A percentile compares a stretch with the other conserved stretches of the same genome.
Evolutionary conservation across 2,113 vertebrate genomes (phyloP).

Genomic region (Ovis canadensis): DNA sequence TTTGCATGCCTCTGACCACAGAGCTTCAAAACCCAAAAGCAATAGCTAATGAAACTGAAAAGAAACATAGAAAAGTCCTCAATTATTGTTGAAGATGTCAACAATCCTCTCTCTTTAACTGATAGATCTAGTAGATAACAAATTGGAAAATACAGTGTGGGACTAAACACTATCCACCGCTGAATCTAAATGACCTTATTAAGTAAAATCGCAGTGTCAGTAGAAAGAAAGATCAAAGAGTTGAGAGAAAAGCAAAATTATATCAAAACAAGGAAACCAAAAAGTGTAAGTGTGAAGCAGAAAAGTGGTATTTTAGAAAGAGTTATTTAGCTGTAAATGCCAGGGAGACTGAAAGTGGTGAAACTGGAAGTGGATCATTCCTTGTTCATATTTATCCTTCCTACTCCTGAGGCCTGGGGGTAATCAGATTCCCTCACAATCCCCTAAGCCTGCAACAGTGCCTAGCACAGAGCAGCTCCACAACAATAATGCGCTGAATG

Average conservation of each 20-base stretch:
- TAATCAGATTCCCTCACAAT: background rate
- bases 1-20: background rate
- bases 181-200: background rate
- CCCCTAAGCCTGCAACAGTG: background rate
- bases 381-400: background rate
- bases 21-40: background rate
- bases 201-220: background rate
- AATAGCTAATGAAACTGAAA: background rate
- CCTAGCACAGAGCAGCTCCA: background rate
- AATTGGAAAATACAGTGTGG: background rate
- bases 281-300: background rate
- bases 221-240: background rate
- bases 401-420: background rate
- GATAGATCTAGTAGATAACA: background rate
- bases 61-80: background rate
- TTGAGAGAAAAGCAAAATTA: background rate
- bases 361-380: background rate
- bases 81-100: background rate
- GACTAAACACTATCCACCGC: background rate
- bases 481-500: background rate
- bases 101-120: background rate
- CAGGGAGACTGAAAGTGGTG: background rate
- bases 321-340: background rate
- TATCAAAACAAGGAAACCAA: background rate
- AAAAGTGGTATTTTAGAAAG: background rate